Evolutionary conservation across 2,888 invertebrate species (phyloP), one percentile per base, ranked within the genome.

Genomic region (Agrochola circellaris): DNA sequence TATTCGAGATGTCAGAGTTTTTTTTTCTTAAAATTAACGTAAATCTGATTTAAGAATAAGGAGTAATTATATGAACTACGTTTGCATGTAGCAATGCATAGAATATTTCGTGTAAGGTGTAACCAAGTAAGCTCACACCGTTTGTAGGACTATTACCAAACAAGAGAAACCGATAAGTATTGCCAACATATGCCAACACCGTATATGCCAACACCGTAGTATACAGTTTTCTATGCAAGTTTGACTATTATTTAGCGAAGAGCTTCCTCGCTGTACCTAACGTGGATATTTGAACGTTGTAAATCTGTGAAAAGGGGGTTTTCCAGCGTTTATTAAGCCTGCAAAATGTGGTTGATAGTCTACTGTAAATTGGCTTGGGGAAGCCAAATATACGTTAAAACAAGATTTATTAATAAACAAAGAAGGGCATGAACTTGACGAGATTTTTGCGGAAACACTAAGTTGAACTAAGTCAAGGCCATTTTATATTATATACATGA

Each of bases 401-500:
- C 26, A 56, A 15, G 26, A 17, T 58, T 58, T 15, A 58, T 58
- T 58, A 7, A 17, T 58, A 26, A 58, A 58, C 15, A 64, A 42
- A 1, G 51, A n/a, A 75, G 54, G 54, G 56, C 62, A 45, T 64
- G 54, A 73, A 75, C 74, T 48, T 75, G 54, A 45, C 77, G 30
- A 26, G 45, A 56, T 66, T 73, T 42, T 60, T 62, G 66, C 73
- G 73, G 80, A 73, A 60, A 67, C 20, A 48, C 2, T n/a, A 45
- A 51, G 26, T 66, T 54, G 20, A 61, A 72, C 45, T 51, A 70
- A 70, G 51, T 70, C 78, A 64, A 79, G 70, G 61, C 56, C 38
- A 64, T 64, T 78, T 60, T 20, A 65, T 30, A 58, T 54, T 54
- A 7, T 15, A 30, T 42, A 23, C 42, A 23, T 42, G 71, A 56